phyloP scores from a whole-genome alignment of 2,113 vertebrate species.

The Podarcis raffonei region DNA sequence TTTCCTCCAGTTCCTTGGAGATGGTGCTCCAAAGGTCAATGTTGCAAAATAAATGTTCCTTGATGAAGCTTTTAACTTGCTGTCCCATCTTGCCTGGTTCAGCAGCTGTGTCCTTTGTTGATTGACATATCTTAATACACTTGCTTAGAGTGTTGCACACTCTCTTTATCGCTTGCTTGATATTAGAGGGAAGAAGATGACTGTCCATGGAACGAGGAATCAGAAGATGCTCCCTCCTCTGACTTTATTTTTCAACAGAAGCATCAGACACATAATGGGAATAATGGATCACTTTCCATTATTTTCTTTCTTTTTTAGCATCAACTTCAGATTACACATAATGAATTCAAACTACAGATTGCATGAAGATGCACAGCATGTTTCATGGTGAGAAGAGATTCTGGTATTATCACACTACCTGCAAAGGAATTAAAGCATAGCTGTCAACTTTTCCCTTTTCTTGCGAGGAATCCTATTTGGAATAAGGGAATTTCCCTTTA shows the following conservation, averaged over 20 bases:
- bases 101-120: background rate
- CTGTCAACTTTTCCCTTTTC: too few relatives aligned
- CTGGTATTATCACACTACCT: background rate
- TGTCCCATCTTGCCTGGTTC: background rate
- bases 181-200: background rate
- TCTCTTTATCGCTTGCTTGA: background rate
- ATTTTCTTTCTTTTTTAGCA: background rate
- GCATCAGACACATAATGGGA: background rate
- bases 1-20: background rate
- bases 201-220: background rate
- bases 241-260: background rate
- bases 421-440: background rate
- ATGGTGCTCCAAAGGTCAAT: background rate
- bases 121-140: background rate
- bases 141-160: background rate
- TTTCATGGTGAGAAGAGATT: background rate
- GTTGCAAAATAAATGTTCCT: background rate
- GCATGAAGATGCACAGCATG: background rate
- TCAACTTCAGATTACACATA: background rate
- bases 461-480: too few relatives aligned
- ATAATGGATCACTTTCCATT: background rate
- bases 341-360: background rate
- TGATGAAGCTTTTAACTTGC: slow-evolving; percentile 8
- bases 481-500: too few relatives aligned
- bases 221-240: background rate